phyloP scores from a whole-genome alignment of 2,113 vertebrate species.

The Anser brachyrhynchus region DNA sequence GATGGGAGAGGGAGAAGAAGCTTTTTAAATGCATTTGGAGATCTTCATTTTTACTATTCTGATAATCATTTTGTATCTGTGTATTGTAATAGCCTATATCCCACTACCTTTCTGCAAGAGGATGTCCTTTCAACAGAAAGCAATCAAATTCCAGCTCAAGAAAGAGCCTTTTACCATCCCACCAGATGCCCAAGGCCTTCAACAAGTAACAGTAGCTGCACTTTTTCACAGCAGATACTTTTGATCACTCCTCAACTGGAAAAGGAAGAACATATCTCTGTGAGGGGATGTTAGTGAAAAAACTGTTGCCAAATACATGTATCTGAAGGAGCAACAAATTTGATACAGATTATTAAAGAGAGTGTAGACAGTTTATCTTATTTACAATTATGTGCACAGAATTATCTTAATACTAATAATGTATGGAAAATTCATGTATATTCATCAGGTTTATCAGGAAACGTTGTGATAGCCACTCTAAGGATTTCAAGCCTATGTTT shows the following conservation, averaged over 20 bases:
- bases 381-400: neutral
- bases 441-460: neutral
- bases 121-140: neutral
- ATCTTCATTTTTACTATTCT: neutral
- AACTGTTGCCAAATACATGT: neutral
- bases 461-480: neutral
- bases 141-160: neutral
- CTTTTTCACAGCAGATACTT: neutral
- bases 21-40: neutral
- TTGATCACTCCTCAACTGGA: neutral
- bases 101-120: neutral
- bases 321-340: neutral
- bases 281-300: neutral
- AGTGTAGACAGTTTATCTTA: neutral
- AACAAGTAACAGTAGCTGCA: neutral
- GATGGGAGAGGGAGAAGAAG: neutral
- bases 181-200: neutral
- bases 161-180: neutral
- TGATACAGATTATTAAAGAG: neutral
- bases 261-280: neutral
- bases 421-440: neutral
- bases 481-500: neutral
- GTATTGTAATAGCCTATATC: neutral
- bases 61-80: neutral
- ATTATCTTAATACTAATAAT: neutral